Evolutionary conservation across 2,113 vertebrate genomes (phyloP), one percentile per base, ranked within the genome.

Genomic region (Progne subis): DNA sequence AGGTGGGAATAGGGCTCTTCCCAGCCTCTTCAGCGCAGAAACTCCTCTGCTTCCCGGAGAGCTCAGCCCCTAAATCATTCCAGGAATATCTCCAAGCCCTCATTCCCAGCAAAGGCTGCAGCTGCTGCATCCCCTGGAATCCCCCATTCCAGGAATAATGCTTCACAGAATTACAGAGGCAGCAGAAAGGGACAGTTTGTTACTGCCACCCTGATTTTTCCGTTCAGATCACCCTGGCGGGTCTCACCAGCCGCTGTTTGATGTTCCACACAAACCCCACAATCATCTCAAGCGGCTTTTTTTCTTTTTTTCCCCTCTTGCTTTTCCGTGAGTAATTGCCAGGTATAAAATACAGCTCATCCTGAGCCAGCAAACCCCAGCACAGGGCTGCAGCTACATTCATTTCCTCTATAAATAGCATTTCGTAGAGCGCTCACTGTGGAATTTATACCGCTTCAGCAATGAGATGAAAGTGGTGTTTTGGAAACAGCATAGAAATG

Each of bases 381-480:
- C 57, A 60, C 43, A 79, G 52, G 64, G 86, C 56, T 90, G 85
- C 96, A 96, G 90, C 39, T 85, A 28, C 74, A 76, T 68, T 97
- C 93, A 49, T 88, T 90, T 84, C 90, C 81, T 26, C 81, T 95
- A 93, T 90, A 95, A 97, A 97, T 77, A 94, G 76, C 75, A 88
- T 89, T 97, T 78, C 76, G 34, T 31, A 47, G 92, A 96, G 59
- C 14, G 57, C 76, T 96, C 15, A 7, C 94, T 64, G 64, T 64
- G 81, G 93, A 79, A 96, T 96, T 97, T 91, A 93, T 19, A 83
- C 78, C 76, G 63, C 56, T 86, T 64, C 14, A 90, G 85, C 91
- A 95, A 96, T 96, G 91, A 97, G 90, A 94, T 70, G 28, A 49
- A 90, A 96, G 83, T 89, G 76, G 64, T 87, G 72, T 83, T 78